phyloP scores from a whole-genome alignment of 2,888 invertebrate species.

The Tinea trinotella region DNA sequence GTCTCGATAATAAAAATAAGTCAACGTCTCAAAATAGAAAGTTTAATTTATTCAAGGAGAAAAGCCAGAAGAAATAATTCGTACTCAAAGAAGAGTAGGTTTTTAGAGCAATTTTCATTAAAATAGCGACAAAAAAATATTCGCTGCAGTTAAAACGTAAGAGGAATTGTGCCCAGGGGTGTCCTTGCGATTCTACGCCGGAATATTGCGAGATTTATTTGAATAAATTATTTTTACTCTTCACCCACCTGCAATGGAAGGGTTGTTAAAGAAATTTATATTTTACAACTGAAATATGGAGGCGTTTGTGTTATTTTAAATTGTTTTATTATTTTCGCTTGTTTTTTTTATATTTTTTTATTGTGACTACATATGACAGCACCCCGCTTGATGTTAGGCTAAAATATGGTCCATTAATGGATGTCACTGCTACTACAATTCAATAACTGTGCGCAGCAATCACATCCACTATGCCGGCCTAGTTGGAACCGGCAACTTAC shows the following conservation, averaged over 20 bases:
- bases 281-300: not conserved
- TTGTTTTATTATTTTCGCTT: not conserved
- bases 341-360: no score
- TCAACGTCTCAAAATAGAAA: no score
- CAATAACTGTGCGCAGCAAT: no score
- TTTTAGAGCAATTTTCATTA: constrained; percentile 38
- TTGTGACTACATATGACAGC: no score
- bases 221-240: constrained; percentile 60
- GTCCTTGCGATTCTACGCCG: constrained; percentile 32
- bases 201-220: constrained; percentile 62
- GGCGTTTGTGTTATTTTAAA: not conserved
- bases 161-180: constrained; percentile 56
- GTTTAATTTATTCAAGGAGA: no score
- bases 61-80: not conserved
- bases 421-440: no score
- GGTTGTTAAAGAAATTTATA: constrained; percentile 40
- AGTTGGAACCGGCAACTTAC: no score
- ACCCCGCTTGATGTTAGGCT: no score
- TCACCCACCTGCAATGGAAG: constrained; percentile 64
- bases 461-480: no score
- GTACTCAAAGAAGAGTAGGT: not conserved
- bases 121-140: constrained; percentile 46
- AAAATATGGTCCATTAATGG: no score
- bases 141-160: constrained; percentile 58
- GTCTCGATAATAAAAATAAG: not conserved